Evolutionary conservation across 2,888 invertebrate genomes (phyloP), one percentile per base, ranked within the genome.

Genomic region (Ametastegia equiseti): DNA sequence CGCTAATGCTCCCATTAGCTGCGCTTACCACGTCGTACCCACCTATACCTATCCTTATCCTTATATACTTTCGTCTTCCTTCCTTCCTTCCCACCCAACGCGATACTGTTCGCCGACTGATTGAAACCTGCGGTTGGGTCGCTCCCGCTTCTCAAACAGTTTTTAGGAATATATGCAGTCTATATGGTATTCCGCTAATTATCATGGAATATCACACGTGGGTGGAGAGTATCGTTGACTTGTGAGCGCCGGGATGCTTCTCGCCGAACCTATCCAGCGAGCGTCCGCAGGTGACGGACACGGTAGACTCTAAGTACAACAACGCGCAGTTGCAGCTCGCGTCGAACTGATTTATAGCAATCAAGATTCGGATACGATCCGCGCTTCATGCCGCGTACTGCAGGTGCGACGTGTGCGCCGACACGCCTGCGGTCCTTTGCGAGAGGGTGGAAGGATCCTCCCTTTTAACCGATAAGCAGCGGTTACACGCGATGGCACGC

Each of bases 1-100:
- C 36, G 54, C 54, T 75, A 50, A 71, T 47, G 71, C 42, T 54
- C 73, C 73, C 73, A 54, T 54, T 75, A 54, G 33, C 36, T 54
- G 73, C 36, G 50, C 54, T 75, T 45, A 71, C 23, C 67, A 67
- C 67, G 42, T 42, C 9, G 42, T 42, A 42, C 23, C 30, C 54
- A 54, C 54, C n/a, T 19, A 63, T n/a, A 63, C 63, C 15, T 15
- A 30, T n/a, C n/a, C n/a, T n/a, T n/a, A n/a, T n/a, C n/a, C n/a
- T n/a, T n/a, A n/a, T n/a, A n/a, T n/a, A n/a, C n/a, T n/a, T n/a
- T n/a, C n/a, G n/a, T n/a, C n/a, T n/a, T n/a, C n/a, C n/a, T n/a
- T n/a, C n/a, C n/a, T n/a, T n/a, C n/a, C n/a, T n/a, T n/a, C n/a
- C n/a, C n/a, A n/a, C n/a, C 67, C n/a, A 42, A n/a, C 67, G 36